Evolutionary conservation across 2,888 invertebrate genomes (phyloP), one percentile per base, ranked within the genome.

Genomic region (Hypomecis atomaria): DNA sequence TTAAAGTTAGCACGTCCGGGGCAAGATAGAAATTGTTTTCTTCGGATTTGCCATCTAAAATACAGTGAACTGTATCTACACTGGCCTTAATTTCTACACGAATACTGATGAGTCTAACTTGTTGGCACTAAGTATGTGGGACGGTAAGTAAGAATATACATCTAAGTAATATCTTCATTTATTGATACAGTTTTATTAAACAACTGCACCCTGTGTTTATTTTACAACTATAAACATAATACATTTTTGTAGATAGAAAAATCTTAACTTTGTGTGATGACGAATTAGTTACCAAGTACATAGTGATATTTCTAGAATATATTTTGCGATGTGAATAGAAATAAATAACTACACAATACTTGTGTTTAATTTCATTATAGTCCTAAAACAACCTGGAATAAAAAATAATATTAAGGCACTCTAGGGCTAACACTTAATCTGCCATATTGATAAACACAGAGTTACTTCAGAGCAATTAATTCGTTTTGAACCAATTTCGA

Each of bases 81-180:
- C n/a, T n/a, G 40, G 10, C 6, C 42, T 53, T 42, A 42, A 5
- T 47, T 13, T 9, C 44, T 34, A 7, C 4, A 50, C 42, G 36
- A 53, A 45, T 52, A 33, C 38, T 60, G 49, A 66, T 10, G 6
- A 56, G 10, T 49, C 13, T n/a, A 64, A 53, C 43, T 65, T 57
- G 65, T 76, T 76, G 76, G 76, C 76, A 76, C 76, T 72, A 71
- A 70, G 64, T 62, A 65, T 47, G 45, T 63, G 72, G 75, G 76
- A 76, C 75, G 76, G 76, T 74, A 62, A 50, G 56, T 49, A 59
- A 43, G 43, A 59, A 59, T 50, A 43, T 48, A 59, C 43, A 43
- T 59, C 36, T 50, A 50, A 52, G 40, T 40, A 40, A 13, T 42
- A 42, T 42, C 11, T 11, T 50, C 7, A n/a, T 33, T 33, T 43